Percentiles rank a stretch among this genome's conserved stretches.
Evolutionary conservation across 2,113 vertebrate species (phyloP).

Genomic region (Cnemophilus loriae): DNA sequence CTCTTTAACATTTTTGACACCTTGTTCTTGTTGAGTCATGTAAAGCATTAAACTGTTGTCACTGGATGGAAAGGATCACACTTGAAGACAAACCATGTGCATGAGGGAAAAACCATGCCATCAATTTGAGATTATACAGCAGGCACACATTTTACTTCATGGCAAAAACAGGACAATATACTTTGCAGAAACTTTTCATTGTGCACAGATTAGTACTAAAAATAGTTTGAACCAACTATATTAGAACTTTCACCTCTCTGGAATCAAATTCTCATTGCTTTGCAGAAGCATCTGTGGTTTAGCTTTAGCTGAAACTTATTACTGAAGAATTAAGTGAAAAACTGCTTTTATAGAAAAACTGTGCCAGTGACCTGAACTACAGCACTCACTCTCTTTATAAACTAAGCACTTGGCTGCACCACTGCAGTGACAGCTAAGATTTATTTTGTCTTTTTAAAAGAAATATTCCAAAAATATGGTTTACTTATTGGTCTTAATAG

Average conservation of each 20-base stretch:
- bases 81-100: background rate
- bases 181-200: background rate
- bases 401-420: background rate
- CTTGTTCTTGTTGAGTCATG: background rate
- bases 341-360: background rate
- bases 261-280: background rate
- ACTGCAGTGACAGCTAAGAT: background rate
- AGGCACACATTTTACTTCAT: background rate
- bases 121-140: background rate
- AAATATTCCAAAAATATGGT: background rate
- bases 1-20: background rate
- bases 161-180: background rate
- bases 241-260: background rate
- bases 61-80: background rate
- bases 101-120: background rate
- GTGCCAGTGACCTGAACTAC: background rate
- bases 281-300: background rate
- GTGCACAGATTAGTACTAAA: background rate
- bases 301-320: background rate
- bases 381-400: background rate
- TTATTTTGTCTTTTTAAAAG: background rate
- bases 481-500: background rate
- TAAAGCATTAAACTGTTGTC: background rate
- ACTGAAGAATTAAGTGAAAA: background rate
- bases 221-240: background rate